Percentiles rank a stretch among this genome's conserved stretches.
Evolutionary conservation across 2,113 vertebrate genomes (phyloP).

Genomic region (Cyprinodon brontotheroides): DNA sequence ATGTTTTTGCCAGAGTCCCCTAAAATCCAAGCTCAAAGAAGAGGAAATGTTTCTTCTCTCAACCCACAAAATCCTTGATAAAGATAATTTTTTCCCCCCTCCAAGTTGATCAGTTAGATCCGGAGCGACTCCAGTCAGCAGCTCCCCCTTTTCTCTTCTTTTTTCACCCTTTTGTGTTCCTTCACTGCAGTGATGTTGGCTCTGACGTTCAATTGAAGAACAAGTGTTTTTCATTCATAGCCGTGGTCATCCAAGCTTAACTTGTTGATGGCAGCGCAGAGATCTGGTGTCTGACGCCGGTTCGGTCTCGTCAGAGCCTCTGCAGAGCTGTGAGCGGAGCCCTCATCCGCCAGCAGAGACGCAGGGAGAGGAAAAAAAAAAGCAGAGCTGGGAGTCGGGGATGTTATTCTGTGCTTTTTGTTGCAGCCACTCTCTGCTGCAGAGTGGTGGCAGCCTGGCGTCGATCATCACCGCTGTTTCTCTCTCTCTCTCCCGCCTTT

Average conservation of each 20-base stretch:
- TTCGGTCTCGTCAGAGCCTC: constrained; percentile 79
- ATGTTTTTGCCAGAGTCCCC: constrained; percentile 42
- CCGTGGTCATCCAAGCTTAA: constrained; percentile 85
- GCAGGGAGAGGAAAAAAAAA: constrained; percentile 82
- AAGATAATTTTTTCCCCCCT: constrained; percentile 40
- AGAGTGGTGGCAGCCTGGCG: constrained; percentile 97
- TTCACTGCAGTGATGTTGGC: constrained; percentile 77
- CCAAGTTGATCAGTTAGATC: constrained; percentile 79
- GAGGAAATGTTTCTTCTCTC: constrained; percentile 45
- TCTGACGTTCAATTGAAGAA: constrained; percentile 86
- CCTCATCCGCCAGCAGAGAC: constrained; percentile 89
- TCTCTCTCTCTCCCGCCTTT: constrained; percentile 71
- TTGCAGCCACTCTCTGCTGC: constrained; percentile 97
- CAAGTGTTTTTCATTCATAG: constrained; percentile 76
- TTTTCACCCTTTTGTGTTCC: constrained; percentile 60
- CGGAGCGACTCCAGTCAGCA: constrained; percentile 74
- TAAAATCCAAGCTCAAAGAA: constrained; percentile 66
- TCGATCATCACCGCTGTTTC: constrained; percentile 90
- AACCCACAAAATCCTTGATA: constrained; percentile 67
- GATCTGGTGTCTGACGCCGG: constrained; percentile 87
- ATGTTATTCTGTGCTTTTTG: constrained; percentile 91
- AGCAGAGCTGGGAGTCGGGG: constrained; percentile 73
- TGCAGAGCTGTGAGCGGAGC: constrained; percentile 90
- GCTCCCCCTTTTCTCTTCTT: constrained; percentile 33
- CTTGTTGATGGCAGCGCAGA: constrained; percentile 97